Percentiles rank a stretch among this genome's conserved stretches.
These are phyloP conservation scores for Acrobasis repandana DNA, from an alignment of 2,888 invertebrate species.

Conservation along the genomic window DNA sequence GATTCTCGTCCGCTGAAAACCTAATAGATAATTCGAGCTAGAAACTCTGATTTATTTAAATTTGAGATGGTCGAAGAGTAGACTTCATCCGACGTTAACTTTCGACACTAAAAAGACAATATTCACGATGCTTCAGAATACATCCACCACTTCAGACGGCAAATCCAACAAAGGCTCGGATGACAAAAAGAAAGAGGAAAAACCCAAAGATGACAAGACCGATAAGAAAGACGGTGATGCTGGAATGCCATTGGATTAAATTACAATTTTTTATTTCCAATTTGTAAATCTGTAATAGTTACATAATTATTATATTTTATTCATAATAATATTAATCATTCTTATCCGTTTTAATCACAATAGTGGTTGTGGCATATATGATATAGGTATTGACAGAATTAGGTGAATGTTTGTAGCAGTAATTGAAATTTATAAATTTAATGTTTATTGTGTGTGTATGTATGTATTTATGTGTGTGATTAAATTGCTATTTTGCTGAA, in stretches of 20 bases:
- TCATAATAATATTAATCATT: slow-evolving; percentile 13
- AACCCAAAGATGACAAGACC: slow-evolving; percentile 60
- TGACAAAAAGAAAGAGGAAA: slow-evolving; percentile 58
- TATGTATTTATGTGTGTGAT: too few species aligned
- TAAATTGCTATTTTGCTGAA: slow-evolving; percentile 5
- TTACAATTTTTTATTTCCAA: slow-evolving; percentile 3
- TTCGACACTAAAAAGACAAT: too few species aligned
- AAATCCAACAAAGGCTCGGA: slow-evolving; percentile 53
- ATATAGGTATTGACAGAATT: slow-evolving; percentile 10
- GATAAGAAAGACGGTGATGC: slow-evolving; percentile 68
- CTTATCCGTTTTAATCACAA: slow-evolving; percentile 6
- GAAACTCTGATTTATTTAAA: too few species aligned
- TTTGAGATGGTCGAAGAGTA: too few species aligned
- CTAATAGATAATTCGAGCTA: too few species aligned
- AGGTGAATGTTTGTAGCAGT: slow-evolving; percentile 2
- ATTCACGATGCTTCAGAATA: slow-evolving; percentile 93
- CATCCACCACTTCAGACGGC: slow-evolving; percentile 68
- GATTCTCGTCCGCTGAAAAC: too few species aligned
- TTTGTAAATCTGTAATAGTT: slow-evolving; percentile 9
- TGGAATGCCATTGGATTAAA: slow-evolving; percentile 71
- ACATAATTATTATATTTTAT: neutral
- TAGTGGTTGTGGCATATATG: slow-evolving; percentile 9
- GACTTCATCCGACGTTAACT: too few species aligned
- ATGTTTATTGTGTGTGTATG: too few species aligned
- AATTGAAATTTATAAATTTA: slow-evolving; percentile 15